Base-by-base conservation (phyloP, 2,113 vertebrate species). In the Gobius niger region DNA sequence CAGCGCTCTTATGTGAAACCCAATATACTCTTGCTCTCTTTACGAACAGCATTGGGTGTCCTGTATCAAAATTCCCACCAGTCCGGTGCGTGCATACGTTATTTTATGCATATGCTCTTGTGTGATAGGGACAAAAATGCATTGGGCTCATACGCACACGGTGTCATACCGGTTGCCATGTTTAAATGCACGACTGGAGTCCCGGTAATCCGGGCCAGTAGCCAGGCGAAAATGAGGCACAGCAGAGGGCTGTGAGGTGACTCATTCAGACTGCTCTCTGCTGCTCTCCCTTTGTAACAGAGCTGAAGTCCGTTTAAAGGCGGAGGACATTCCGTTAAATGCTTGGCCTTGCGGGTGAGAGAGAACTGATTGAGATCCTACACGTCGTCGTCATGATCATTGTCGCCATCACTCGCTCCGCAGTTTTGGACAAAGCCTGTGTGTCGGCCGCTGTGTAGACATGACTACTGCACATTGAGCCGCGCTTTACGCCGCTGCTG, bases 271-370 rank as follows among this genome's bases (percentile, higher is more conserved):
- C 16, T 44, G 67, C 47, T 72, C 44, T 40, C 13, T 15, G 46
- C 14, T 34, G 24, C 24, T 34, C 24, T 34, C 24, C 47, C 41
- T 5, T 60, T 60, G 57, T 60, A n/a, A 51, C 64, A 34, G 64
- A 54, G 19, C 44, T 54, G 19, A n/a, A 16, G 1, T 9, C 16
- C 1, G 10, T 59, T 50, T 15, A 40, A 34, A 56, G 41, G 51
- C 40, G 16, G 52, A 41, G 46, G 70, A 77, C 80, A 84, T 85
- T 85, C 77, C 68, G 44, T 57, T 41, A 70, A 73, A 71, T 4
- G 16, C 60, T 57, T 53, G 41, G 19, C 40, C 49, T 42, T 10
- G 19, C 24, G 19, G 54, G 11, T n/a, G 54, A 60, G 14, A 7
- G 40, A 14, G 13, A 9, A 54, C 19, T 44, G 44, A 42, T 11